Percentiles rank a stretch among this genome's conserved stretches.
These are phyloP conservation scores for Hermaeophaga mercurialis DNA, from an alignment of 2,888 invertebrate genomes.

Conservation along the genomic window DNA sequence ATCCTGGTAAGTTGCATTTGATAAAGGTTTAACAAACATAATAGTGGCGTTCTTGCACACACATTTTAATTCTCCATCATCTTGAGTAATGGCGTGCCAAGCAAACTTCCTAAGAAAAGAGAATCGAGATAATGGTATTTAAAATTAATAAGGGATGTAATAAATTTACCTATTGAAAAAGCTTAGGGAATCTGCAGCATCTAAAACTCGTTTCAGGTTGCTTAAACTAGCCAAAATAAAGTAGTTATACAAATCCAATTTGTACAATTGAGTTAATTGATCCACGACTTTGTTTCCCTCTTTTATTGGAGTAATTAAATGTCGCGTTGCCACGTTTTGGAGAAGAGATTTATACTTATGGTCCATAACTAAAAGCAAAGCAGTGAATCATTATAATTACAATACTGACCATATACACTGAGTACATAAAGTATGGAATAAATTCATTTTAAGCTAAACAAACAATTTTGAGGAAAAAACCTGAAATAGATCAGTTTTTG, in stretches of 20 bases:
- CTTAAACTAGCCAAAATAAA: conserved; percentile 79
- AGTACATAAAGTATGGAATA: too few relatives aligned
- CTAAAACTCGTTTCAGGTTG: conserved; percentile 64
- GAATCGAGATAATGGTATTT: background rate
- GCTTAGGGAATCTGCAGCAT: conserved; percentile 70
- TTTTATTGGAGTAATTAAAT: conserved; percentile 79
- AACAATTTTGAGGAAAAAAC: too few relatives aligned
- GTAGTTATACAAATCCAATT: conserved; percentile 87
- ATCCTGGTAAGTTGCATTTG: conserved; percentile 71
- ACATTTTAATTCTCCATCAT: conserved; percentile 75
- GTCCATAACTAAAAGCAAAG: conserved; percentile 86
- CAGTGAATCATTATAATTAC: conserved; percentile 10
- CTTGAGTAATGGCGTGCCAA: conserved; percentile 86
- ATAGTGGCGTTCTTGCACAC: conserved; percentile 78
- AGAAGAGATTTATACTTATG: conserved; percentile 91
- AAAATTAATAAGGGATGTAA: background rate
- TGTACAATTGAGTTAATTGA: conserved; percentile 74
- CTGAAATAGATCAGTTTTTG: too few relatives aligned
- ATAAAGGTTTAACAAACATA: conserved; percentile 74
- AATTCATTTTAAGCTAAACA: too few relatives aligned
- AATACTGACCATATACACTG: conserved; percentile 3
- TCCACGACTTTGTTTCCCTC: conserved; percentile 61
- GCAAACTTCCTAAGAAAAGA: conserved; percentile 58
- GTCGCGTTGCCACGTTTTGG: conserved; percentile 87
- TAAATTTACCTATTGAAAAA: conserved; percentile 65